Base-by-base conservation (phyloP, 2,113 vertebrate genomes). In the Oxyruncus cristatus region DNA sequence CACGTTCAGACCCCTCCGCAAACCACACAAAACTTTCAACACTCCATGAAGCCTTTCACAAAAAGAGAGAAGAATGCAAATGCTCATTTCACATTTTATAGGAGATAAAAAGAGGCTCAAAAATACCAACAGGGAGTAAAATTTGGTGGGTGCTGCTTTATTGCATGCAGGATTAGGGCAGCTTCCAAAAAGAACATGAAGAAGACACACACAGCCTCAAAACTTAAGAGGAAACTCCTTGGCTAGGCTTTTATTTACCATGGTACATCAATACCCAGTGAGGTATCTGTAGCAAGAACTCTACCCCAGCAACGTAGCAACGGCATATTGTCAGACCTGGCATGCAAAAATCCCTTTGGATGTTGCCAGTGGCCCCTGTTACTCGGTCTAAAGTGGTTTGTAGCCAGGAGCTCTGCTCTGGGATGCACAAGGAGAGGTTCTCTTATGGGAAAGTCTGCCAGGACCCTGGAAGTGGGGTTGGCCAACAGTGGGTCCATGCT, bases 191-290 rank as follows among this genome's bases (percentile, higher is more conserved):
- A 37, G 13, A 39, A 14, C 52, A 75, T 9, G 28, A 89, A 86
- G 46, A 79, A 83, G 58, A 96, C 65, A 85, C 23, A 2, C 52
- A 84, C 6, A 92, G 56, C 53, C 30, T 78, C 41, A 61, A 46
- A 52, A 27, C 61, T 91, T 37, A 67, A 53, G 15, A 28, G 32
- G 23, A 91, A 39, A 66, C n/a, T 23, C 4, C 4, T 32, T 87
- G 32, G 37, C 26, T 16, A 65, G 56, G n/a, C 41, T 86, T 96
- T 95, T 92, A 96, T 95, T 96, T 55, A 75, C 22, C 15, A 33
- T 58, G 66, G 53, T 61, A 92, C 68, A 70, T 42, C 80, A 72
- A 81, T 18, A 72, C 12, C 44, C 62, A 87, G 73, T 0, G 0
- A 93, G 39, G 42, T 18, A 56, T 24, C 50, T 79, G 59, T 67